Conservation (phyloP, 2,797 vertebrate species). For the Gallinago stenura region DNA sequence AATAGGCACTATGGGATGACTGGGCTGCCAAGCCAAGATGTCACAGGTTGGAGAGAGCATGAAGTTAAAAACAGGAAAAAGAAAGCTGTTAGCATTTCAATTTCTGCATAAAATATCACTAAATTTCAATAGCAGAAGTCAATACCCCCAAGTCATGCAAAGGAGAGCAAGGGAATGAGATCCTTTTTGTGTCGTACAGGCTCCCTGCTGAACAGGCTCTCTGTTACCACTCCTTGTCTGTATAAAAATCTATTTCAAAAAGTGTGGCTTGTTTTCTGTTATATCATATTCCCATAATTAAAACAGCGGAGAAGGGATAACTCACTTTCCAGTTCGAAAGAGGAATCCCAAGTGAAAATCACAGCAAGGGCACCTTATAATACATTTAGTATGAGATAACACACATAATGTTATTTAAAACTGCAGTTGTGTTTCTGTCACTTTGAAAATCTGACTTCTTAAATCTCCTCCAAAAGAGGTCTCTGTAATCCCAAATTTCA, state of each 20-base stretch:
- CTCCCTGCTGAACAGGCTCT: not conserved
- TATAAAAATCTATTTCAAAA: not conserved
- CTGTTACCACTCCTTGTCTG: not conserved
- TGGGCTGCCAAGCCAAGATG: constrained; percentile 67
- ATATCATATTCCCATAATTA: not conserved
- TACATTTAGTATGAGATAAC: not conserved
- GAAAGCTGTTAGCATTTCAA: constrained; percentile 2
- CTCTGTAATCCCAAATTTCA: constrained; percentile 3
- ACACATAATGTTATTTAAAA: not conserved
- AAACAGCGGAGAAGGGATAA: not conserved
- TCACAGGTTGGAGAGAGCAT: not conserved
- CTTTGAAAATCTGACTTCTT: not conserved
- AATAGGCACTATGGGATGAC: constrained; percentile 80
- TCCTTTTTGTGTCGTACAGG: not conserved
- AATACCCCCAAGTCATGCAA: not conserved
- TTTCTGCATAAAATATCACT: not conserved
- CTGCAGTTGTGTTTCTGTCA: not conserved
- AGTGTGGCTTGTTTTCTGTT: not conserved
- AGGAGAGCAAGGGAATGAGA: not conserved
- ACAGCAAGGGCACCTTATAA: not conserved
- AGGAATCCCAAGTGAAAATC: not conserved
- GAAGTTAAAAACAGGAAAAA: constrained; percentile 34
- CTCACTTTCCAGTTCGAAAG: not conserved
- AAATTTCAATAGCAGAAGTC: not conserved
- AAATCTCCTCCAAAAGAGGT: not conserved